Conservation (phyloP, 1,140 invertebrate genomes). For the Kradibia gibbosae region DNA sequence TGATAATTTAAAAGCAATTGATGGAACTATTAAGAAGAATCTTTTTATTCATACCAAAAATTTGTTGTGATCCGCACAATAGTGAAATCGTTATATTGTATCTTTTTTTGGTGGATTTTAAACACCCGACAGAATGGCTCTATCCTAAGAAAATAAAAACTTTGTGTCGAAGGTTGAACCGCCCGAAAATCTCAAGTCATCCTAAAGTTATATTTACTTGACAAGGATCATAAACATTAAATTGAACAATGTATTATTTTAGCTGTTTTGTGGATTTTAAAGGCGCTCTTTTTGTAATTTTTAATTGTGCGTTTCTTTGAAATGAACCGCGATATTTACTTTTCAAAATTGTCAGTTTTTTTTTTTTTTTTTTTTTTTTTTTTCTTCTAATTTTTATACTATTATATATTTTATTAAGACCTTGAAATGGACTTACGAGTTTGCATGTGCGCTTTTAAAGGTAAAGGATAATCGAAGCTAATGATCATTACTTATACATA, state of each 20-base stretch:
- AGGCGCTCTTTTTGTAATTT: not conserved
- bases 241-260: not conserved
- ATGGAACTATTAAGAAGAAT: not conserved
- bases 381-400: no score
- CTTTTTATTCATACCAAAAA: not conserved
- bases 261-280: not conserved
- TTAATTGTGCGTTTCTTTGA: not conserved
- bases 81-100: not conserved
- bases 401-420: no score
- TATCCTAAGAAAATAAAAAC: slow-evolving; percentile 9
- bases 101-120: slow-evolving; percentile 1
- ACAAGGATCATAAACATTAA: not conserved
- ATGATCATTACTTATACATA: no score
- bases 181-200: slow-evolving; percentile 15
- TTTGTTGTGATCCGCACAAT: not conserved
- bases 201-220: slow-evolving; percentile 8
- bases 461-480: no score
- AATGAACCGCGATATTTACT: not conserved
- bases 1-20: not conserved
- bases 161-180: not conserved
- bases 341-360: not conserved
- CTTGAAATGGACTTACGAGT: no score
- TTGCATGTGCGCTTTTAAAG: no score
- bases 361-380: no score
- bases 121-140: not conserved